Evolutionary conservation across 2,113 vertebrate species (phyloP).

Genomic region (Actenoides hombroni): DNA sequence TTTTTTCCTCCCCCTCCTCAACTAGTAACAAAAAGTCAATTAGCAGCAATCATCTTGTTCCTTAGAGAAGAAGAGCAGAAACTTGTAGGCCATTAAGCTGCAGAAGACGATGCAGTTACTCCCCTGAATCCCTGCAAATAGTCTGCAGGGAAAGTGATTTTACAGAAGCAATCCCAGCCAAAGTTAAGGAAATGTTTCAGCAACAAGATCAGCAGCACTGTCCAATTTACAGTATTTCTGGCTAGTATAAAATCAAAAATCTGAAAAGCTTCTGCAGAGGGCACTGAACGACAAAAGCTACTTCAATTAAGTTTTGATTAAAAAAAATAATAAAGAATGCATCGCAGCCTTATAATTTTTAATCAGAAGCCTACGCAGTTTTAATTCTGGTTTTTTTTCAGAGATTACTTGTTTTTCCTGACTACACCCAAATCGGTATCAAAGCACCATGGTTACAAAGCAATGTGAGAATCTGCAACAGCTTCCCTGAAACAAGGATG

Average conservation of each 20-base stretch:
- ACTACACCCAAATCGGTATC: background rate
- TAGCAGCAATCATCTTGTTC: background rate
- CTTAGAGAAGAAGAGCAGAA: background rate
- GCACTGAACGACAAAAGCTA: background rate
- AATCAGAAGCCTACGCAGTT: background rate
- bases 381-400: background rate
- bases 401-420: background rate
- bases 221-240: background rate
- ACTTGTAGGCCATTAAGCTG: background rate
- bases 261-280: background rate
- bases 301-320: background rate
- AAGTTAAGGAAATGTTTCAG: conserved; percentile 4
- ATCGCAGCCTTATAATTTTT: background rate
- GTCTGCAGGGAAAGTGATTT: background rate
- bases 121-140: background rate
- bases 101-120: background rate
- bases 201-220: background rate
- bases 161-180: background rate
- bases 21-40: background rate
- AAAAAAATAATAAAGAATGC: background rate
- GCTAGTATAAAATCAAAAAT: background rate
- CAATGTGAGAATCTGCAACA: background rate
- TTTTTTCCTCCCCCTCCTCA: background rate
- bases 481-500: background rate
- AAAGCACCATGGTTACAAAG: background rate